These are phyloP conservation scores for Amiota mariae DNA, from an alignment of 2,888 invertebrate genomes.

Conservation along the genomic window DNA sequence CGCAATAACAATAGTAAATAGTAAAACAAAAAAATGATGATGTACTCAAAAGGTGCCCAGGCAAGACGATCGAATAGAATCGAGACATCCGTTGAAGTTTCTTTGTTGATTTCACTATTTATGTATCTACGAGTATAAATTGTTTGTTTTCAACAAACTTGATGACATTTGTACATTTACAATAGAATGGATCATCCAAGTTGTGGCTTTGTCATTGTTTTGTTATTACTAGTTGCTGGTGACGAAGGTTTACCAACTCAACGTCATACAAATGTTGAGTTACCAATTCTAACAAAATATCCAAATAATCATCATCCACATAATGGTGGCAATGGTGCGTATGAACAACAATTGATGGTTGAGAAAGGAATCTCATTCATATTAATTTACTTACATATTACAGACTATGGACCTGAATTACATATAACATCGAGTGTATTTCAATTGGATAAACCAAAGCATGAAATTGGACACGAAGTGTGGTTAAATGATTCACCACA, in stretches of 20 bases:
- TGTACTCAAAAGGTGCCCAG: constrained; percentile 55
- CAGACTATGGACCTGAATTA: constrained; percentile 56
- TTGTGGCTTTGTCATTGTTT: constrained; percentile 33
- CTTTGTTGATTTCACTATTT: not conserved
- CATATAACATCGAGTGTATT: constrained; percentile 60
- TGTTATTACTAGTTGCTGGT: constrained; percentile 1
- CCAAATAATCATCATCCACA: not conserved
- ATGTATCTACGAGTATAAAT: constrained; percentile 50
- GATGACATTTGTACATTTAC: not conserved
- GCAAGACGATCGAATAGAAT: constrained; percentile 46
- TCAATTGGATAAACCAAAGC: constrained; percentile 45
- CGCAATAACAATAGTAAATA: not conserved
- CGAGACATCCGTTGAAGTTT: constrained; percentile 47
- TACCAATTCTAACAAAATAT: no score
- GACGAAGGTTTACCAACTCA: constrained; percentile 2
- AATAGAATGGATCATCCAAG: constrained; percentile 43
- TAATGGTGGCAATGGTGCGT: constrained; percentile 51
- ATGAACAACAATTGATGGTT: not conserved
- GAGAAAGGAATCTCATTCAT: not conserved
- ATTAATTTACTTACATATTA: constrained; percentile 2
- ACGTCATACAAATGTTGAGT: not conserved
- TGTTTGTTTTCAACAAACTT: not conserved
- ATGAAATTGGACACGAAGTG: constrained; percentile 23
- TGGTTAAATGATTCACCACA: constrained; percentile 6
- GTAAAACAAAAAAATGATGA: no score